Base-by-base conservation (phyloP, 1,140 invertebrate species). In the Homalodisca vitripennis region DNA sequence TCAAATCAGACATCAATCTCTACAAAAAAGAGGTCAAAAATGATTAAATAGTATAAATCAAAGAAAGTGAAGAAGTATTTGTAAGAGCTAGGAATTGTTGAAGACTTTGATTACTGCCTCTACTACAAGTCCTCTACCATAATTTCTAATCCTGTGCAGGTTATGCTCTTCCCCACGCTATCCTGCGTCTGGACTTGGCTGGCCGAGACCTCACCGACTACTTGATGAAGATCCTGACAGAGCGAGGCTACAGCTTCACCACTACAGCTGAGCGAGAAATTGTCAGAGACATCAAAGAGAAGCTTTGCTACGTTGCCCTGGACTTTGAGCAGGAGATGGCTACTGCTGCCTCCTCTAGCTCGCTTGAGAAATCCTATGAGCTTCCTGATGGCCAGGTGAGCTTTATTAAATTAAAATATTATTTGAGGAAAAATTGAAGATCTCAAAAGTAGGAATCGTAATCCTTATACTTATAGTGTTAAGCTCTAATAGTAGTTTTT, bases 251-350 rank as follows among this genome's bases (percentile, higher is more conserved):
- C 82, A 89, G 88, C 14, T 91, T 91, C 85, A 90, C 88, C 76
- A 91, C 89, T 77, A 90, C 89, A 20, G 92, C 92, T 73, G 93
- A 95, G 82, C 84, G 91, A 77, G 92, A 95, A 87, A 96, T 97
- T 77, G 93, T 96, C 14, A 86, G 94, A 75, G 94, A 97, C 83
- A 94, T 96, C 83, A 97, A 94, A 82, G 93, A 95, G 80, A 95
- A 95, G 80, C 83, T 95, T 62, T 94, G 92, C 85, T 95, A 95
- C 79, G 92, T 97, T 63, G 94, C 94, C 60, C 84, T 96, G 27
- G 94, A 96, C 84, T 96, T 95, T 79, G 94, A 97, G 82, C 93
- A 95, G 83, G 94, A 97, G 84, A 97, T 97, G 94, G 91, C 90
- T 76, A 95, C 92, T 68, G 92, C 93, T 72, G 92, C 93, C 70